Evolutionary conservation across 2,888 invertebrate species (phyloP).

Genomic region (Cybosia mesomella): DNA sequence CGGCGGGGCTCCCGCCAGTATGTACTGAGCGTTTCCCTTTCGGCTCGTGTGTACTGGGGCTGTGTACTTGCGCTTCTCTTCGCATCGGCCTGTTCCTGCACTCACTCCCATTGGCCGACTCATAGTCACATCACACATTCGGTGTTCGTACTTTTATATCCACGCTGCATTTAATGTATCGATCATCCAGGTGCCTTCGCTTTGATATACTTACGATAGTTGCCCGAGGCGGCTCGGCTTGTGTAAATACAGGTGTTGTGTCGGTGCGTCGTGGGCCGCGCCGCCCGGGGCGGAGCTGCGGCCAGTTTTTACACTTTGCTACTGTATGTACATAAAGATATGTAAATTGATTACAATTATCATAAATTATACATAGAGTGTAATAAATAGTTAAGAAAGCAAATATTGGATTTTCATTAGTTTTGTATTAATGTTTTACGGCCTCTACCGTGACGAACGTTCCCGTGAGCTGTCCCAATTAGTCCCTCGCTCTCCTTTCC

Average conservation of each 20-base stretch:
- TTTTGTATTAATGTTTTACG: too few species aligned
- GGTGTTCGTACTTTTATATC: slow-evolving; percentile 19
- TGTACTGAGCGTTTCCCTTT: too few species aligned
- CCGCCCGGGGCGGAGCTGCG: slow-evolving; percentile 54
- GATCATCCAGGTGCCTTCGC: slow-evolving; percentile 61
- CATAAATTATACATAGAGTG: slow-evolving; percentile 83
- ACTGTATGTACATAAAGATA: slow-evolving; percentile 83
- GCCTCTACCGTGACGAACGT: too few species aligned
- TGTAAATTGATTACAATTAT: slow-evolving; percentile 82
- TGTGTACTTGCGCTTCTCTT: slow-evolving; percentile 2
- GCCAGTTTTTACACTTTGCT: slow-evolving; percentile 80
- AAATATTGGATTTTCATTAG: slow-evolving; percentile 48
- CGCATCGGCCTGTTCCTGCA: slow-evolving; percentile 34
- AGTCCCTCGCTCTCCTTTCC: too few species aligned
- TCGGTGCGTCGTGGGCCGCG: slow-evolving; percentile 66
- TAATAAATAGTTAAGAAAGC: slow-evolving; percentile 84
- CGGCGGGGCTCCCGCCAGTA: neutral
- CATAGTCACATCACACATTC: neutral
- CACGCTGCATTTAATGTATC: slow-evolving; percentile 45
- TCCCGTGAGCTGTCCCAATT: too few species aligned
- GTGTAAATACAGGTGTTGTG: slow-evolving; percentile 79
- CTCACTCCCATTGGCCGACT: too few species aligned
- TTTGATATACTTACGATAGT: slow-evolving; percentile 34
- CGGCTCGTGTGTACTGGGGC: too few species aligned
- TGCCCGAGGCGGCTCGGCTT: slow-evolving; percentile 36